Evolutionary conservation across 1,140 invertebrate species (phyloP).

Genomic region (Proctacanthus coquilletti): DNA sequence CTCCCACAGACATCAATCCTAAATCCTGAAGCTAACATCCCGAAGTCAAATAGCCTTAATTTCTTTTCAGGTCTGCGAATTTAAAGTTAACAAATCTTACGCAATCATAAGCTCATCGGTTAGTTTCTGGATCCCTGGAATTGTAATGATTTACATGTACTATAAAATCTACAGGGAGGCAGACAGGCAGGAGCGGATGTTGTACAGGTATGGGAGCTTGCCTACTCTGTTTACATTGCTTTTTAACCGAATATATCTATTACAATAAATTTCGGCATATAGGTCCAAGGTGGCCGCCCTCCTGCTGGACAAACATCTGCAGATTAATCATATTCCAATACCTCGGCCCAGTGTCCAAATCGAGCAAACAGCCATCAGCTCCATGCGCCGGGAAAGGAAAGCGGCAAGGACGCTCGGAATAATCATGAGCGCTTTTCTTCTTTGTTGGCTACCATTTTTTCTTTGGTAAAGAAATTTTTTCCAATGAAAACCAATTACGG

Average conservation of each 20-base stretch:
- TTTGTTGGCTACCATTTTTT: constrained; percentile 93
- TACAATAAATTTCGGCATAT: constrained; percentile 16
- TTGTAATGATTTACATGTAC: constrained; percentile 91
- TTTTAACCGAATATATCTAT: neutral
- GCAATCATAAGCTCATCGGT: constrained; percentile 82
- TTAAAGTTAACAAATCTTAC: constrained; percentile 79
- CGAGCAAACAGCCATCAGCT: constrained; percentile 46
- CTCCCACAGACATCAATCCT: too few species aligned
- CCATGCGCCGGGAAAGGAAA: constrained; percentile 83
- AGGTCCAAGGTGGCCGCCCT: constrained; percentile 74
- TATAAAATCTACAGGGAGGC: constrained; percentile 85
- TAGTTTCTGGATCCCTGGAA: constrained; percentile 92
- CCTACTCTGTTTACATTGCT: too few species aligned
- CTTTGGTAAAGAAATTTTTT: constrained; percentile 46
- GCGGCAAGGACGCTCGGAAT: constrained; percentile 88
- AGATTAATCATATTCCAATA: constrained; percentile 69
- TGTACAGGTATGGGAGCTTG: constrained; percentile 56
- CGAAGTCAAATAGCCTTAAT: too few species aligned
- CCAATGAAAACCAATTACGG: too few species aligned
- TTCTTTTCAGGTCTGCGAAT: constrained; percentile 44
- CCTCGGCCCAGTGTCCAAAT: constrained; percentile 44
- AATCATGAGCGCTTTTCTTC: constrained; percentile 85
- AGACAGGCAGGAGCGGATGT: constrained; percentile 76
- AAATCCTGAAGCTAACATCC: too few species aligned
- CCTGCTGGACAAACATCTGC: constrained; percentile 68